Percentiles rank a stretch among this genome's conserved stretches.
Conservation (phyloP, 2,888 invertebrate species). For the Clunio marinus region DNA sequence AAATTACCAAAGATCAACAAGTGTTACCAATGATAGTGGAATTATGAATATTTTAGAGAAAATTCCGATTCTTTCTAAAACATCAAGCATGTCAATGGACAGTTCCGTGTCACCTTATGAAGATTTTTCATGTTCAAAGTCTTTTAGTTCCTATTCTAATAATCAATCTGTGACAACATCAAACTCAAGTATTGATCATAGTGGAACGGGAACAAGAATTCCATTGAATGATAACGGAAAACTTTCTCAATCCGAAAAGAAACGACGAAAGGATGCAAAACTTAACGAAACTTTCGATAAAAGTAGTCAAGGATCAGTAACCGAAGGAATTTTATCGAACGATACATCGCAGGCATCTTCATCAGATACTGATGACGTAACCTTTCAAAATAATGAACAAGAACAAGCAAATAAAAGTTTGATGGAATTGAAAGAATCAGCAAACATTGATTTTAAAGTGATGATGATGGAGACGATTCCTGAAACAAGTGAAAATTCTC, state of each 20-base stretch:
- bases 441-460: conserved; percentile 45
- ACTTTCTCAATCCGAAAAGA: conserved; percentile 41
- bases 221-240: conserved; percentile 28
- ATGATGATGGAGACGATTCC: conserved; percentile 51
- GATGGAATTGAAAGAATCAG: neutral
- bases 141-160: conserved; percentile 48
- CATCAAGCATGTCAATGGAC: conserved; percentile 50
- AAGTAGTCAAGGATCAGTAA: conserved; percentile 50
- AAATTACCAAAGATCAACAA: conserved; percentile 50
- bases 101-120: conserved; percentile 51
- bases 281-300: conserved; percentile 52
- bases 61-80: conserved; percentile 50
- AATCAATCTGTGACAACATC: conserved; percentile 45
- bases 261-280: conserved; percentile 48
- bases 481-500: conserved; percentile 50
- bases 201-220: conserved; percentile 21
- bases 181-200: conserved; percentile 42
- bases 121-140: conserved; percentile 49
- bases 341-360: conserved; percentile 49
- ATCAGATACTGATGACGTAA: conserved; percentile 50
- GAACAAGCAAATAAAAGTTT: conserved; percentile 43
- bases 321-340: conserved; percentile 51
- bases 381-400: conserved; percentile 49
- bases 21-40: conserved; percentile 46
- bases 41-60: conserved; percentile 52